phyloP scores from a whole-genome alignment of 2,797 vertebrate genomes.

The Rhinichthys osculus region DNA sequence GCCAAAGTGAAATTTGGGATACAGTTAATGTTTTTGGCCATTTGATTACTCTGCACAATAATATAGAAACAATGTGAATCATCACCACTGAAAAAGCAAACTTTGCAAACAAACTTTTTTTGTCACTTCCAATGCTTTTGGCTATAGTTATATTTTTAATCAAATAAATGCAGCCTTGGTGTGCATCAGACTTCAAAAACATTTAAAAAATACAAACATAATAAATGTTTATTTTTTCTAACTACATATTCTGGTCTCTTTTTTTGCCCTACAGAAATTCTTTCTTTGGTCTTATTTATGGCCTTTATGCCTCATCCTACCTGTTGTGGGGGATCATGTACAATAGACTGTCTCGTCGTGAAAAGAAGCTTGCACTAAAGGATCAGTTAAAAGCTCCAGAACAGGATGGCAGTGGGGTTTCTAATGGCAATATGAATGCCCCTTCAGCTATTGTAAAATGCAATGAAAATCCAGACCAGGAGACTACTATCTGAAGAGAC shows the following conservation, averaged over 20 bases:
- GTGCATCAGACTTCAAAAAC: background rate
- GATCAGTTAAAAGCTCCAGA: slow-evolving; percentile 68
- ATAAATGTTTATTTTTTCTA: background rate
- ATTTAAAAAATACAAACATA: background rate
- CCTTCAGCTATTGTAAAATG: slow-evolving; percentile 62
- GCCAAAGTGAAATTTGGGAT: background rate
- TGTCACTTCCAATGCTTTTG: background rate
- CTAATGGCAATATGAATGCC: slow-evolving; percentile 59
- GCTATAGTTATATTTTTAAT: background rate
- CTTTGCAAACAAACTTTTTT: background rate
- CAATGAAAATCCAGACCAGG: slow-evolving; percentile 69
- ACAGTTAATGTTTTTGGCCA: background rate
- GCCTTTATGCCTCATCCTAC: slow-evolving; percentile 69
- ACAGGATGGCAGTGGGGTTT: slow-evolving; percentile 53
- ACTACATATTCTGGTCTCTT: background rate
- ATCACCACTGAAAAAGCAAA: background rate
- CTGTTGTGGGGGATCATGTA: slow-evolving; percentile 71
- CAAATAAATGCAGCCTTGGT: background rate
- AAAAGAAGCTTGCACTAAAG: slow-evolving; percentile 70
- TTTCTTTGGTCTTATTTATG: slow-evolving; percentile 75
- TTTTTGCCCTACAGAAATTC: slow-evolving; percentile 65
- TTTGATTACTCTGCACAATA: background rate
- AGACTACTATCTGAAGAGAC: slow-evolving; percentile 74
- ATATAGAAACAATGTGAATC: background rate
- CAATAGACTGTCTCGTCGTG: slow-evolving; percentile 66